Base-by-base conservation (phyloP, 2,113 vertebrate genomes). In the Microtus oregoni region DNA sequence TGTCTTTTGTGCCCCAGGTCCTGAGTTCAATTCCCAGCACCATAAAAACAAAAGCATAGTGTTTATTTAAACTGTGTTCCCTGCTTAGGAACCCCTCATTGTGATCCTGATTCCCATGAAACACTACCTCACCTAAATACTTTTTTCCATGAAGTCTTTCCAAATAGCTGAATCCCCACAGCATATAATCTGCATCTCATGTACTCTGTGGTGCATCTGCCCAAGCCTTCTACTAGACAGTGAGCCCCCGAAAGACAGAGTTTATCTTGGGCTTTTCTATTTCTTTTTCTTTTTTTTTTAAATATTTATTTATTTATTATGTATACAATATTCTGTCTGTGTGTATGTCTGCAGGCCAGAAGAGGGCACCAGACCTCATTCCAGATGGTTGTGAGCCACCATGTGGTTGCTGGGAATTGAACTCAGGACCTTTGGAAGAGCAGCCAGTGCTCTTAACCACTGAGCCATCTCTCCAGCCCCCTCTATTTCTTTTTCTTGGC, bases 211-310 rank as follows among this genome's bases (percentile, higher is more conserved):
- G 10, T 41, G 4, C 86, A 89, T n/a, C 32, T 83, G 91, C 13
- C 32, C 89, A 88, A 70, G 19, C 38, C 63, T 28, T 83, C 65
- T 50, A 76, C 47, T 87, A 63, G 26, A 52, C 38, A 50, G 44
- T 76, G 86, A 83, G 44, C 41, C n/a, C 61, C 89, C 76, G 92
- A 63, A 94, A 93, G 76, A 38, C 85, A 96, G 63, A 70, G 35
- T 76, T 91, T 83, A 90, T 30, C 52, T 52, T 68, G 12, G 63
- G 30, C 78, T 96, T 96, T 47, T 87, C 35, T 87, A 52, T 52
- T 72, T 50, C n/a, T 93, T 89, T 28, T 90, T 97, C 52, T 78
- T 11, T 93, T 89, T 28, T 90, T 97, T n/a, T n/a, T n/a, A n/a
- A n/a, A n/a, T n/a, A n/a, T n/a, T n/a, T n/a, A n/a, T n/a, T n/a